Evolutionary conservation across 2,113 vertebrate species (phyloP).

Genomic region (Astur gentilis): DNA sequence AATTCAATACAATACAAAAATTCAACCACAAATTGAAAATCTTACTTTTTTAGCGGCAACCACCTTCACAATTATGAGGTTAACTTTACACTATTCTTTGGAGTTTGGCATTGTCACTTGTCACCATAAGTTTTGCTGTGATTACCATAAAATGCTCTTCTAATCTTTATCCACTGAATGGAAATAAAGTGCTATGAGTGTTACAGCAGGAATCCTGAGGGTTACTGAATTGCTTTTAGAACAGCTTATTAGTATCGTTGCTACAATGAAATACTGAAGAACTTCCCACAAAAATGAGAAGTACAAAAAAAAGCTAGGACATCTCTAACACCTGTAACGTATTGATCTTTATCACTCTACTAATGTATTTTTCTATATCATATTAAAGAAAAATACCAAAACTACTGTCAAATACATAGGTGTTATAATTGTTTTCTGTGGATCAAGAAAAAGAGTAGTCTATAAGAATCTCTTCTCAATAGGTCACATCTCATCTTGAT

Average conservation of each 20-base stretch:
- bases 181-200: not conserved
- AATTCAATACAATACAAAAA: not conserved
- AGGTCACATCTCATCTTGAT: not conserved
- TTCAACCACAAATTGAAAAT: not conserved
- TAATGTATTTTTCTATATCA: not conserved
- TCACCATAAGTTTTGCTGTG: not conserved
- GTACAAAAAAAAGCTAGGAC: not conserved
- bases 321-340: not conserved
- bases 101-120: not conserved
- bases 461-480: not conserved
- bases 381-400: not conserved
- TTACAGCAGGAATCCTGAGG: not conserved
- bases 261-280: not conserved
- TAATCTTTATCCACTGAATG: not conserved
- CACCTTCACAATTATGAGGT: not conserved
- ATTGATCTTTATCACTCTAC: not conserved
- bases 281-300: not conserved
- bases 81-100: not conserved
- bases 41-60: constrained; percentile 23
- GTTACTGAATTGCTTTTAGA: not conserved
- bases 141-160: not conserved
- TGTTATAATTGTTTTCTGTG: not conserved
- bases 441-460: not conserved
- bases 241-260: not conserved
- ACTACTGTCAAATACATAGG: not conserved